phyloP scores from a whole-genome alignment of 2,113 vertebrate genomes.

The Tragelaphus buxtoni region DNA sequence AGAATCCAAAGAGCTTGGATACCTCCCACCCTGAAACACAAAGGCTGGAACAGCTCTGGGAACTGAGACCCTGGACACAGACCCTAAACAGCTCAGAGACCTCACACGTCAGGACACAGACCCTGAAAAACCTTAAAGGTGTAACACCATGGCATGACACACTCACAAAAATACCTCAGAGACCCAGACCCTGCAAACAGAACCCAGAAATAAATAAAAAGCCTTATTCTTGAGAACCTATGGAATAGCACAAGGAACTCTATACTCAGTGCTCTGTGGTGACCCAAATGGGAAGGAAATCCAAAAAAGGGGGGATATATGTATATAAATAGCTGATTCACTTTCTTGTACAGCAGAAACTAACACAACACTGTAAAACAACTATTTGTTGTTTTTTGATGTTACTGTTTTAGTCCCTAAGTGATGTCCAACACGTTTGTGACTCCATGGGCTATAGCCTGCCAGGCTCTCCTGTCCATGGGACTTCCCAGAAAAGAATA shows the following conservation, averaged over 20 bases:
- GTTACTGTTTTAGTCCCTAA: neutral
- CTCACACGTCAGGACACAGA: neutral
- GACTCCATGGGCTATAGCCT: neutral
- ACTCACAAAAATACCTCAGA: neutral
- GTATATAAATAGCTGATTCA: neutral
- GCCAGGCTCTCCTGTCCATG: neutral
- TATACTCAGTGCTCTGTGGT: neutral
- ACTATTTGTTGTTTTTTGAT: neutral
- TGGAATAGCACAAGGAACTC: neutral
- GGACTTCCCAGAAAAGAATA: neutral
- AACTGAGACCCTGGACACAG: neutral
- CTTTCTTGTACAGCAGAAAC: neutral
- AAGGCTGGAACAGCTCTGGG: neutral
- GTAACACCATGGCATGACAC: neutral
- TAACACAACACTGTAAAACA: neutral
- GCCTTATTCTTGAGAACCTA: neutral
- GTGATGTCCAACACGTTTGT: neutral
- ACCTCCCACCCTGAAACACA: neutral
- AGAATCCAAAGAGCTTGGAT: neutral
- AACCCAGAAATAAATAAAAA: neutral
- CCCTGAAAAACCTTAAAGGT: neutral
- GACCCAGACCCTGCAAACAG: neutral
- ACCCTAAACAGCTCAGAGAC: neutral
- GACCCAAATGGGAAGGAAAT: neutral
- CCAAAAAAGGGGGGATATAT: neutral